Conservation (phyloP, 1,140 invertebrate genomes). For the Aricia agestis region DNA sequence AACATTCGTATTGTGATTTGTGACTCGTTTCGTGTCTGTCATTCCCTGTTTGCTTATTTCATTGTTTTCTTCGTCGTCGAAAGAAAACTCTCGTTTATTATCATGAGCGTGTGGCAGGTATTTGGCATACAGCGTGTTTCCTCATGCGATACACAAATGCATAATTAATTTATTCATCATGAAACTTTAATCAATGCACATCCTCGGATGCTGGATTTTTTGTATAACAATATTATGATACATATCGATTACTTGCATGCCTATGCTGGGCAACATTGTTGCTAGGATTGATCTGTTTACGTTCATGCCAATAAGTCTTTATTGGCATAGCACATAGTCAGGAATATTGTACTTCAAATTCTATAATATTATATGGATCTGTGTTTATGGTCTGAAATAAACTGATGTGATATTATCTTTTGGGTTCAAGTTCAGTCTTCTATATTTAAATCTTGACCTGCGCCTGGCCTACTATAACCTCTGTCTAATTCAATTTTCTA, state of each 20-base stretch:
- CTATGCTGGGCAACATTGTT: too few species aligned
- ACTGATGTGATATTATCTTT: too few species aligned
- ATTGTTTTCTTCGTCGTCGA: slow-evolving; percentile 1
- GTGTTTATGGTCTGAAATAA: too few species aligned
- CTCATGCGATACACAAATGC: slow-evolving; percentile 6
- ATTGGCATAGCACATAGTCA: too few species aligned
- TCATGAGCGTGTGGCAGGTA: slow-evolving; percentile 4
- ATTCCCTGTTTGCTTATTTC: not conserved
- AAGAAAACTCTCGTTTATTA: slow-evolving; percentile 15
- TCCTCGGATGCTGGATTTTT: not conserved
- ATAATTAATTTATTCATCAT: slow-evolving; percentile 2
- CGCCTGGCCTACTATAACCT: not conserved
- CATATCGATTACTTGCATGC: too few species aligned
- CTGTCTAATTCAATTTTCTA: not conserved
- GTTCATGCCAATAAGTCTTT: too few species aligned
- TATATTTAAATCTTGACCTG: not conserved
- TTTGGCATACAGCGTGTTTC: slow-evolving; percentile 15
- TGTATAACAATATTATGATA: too few species aligned
- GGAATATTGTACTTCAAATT: not conserved
- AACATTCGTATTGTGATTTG: not conserved
- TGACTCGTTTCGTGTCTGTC: not conserved
- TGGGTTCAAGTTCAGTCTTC: not conserved
- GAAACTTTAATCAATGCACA: not conserved
- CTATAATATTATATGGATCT: not conserved
- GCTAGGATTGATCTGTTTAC: too few species aligned